Base-by-base conservation (phyloP, 2,888 invertebrate species). In the Pammene fasciana region DNA sequence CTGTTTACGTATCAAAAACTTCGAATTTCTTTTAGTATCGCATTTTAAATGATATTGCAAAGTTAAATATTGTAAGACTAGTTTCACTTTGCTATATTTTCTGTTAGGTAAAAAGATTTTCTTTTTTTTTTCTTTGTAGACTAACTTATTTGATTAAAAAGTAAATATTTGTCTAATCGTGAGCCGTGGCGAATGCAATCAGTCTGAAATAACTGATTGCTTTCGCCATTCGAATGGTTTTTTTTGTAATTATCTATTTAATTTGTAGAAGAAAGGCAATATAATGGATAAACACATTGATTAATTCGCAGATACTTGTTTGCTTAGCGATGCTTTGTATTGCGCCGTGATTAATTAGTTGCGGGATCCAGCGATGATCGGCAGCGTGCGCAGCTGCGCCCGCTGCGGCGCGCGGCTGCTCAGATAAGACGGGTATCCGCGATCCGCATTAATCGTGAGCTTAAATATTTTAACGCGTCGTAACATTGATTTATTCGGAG, bases 381-480 rank as follows among this genome's bases (percentile, higher is more conserved):
- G 75, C 73, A 74, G 75, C 72, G 72, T 70, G 76, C 80, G 76
- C 84, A 86, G 83, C 83, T 86, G 85, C 76, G 82, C 76, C 78
- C 79, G 76, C 59, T 18, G 62, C 62, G 62, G 72, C 75, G 77
- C 79, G 78, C 82, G 79, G 81, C 79, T 79, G 79, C 80, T 77
- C 81, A 85, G 86, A 86, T 86, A 87, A 88, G 85, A 82, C 83
- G 82, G 81, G 81, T 81, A 83, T 84, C 83, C 84, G 80, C 85
- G 79, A 81, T 82, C 82, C 79, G 85, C 90, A 91, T 91, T 92
- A 91, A 91, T 90, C 91, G 90, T 86, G 84, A 87, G 89, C 89
- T 92, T 92, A 90, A 91, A 92, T 90, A 91, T 92, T 92, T 91
- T 90, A 92, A 92, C 91, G 89, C 91, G 89, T 89, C 88, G 90